Percentiles rank a stretch among this genome's conserved stretches.
Evolutionary conservation across 1,140 invertebrate species (phyloP).

Genomic region (Ceratina australensis): DNA sequence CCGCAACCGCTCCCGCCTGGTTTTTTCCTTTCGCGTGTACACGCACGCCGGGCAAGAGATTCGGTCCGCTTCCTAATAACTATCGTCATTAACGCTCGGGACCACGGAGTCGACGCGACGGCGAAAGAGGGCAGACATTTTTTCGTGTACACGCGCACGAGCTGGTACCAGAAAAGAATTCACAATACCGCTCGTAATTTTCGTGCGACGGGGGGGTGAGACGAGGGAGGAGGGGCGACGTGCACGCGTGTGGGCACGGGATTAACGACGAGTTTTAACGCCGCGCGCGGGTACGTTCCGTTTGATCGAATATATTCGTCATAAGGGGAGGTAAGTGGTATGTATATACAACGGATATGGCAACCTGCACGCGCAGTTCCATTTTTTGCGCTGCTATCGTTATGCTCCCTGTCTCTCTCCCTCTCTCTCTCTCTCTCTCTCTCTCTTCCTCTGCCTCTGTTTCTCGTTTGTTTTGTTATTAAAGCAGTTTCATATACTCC

Average conservation of each 20-base stretch:
- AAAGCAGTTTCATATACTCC: neutral
- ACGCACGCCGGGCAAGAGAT: conserved; percentile 37
- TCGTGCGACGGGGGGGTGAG: neutral
- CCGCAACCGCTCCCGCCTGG: neutral
- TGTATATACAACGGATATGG: neutral
- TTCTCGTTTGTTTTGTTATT: neutral
- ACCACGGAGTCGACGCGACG: conserved; percentile 14
- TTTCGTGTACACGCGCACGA: conserved; percentile 48
- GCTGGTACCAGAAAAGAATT: conserved; percentile 39
- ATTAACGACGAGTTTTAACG: conserved; percentile 49
- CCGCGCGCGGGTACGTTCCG: conserved; percentile 4
- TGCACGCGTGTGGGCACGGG: conserved; percentile 17
- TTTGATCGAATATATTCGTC: conserved; percentile 28
- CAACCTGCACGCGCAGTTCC: too few relatives aligned
- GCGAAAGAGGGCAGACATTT: conserved; percentile 55
- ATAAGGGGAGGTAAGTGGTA: neutral
- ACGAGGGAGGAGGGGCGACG: neutral
- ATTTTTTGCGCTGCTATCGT: neutral
- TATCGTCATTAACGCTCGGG: conserved; percentile 70
- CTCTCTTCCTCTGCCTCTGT: neutral
- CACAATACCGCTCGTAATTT: conserved; percentile 58
- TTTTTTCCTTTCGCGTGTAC: conserved; percentile 42
- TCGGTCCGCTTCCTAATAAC: conserved; percentile 68
- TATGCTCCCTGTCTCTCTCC: neutral
- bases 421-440: neutral